Percentiles rank a stretch among this genome's conserved stretches.
Conservation (phyloP, 2,113 vertebrate species). For the Pseudonaja textilis region DNA sequence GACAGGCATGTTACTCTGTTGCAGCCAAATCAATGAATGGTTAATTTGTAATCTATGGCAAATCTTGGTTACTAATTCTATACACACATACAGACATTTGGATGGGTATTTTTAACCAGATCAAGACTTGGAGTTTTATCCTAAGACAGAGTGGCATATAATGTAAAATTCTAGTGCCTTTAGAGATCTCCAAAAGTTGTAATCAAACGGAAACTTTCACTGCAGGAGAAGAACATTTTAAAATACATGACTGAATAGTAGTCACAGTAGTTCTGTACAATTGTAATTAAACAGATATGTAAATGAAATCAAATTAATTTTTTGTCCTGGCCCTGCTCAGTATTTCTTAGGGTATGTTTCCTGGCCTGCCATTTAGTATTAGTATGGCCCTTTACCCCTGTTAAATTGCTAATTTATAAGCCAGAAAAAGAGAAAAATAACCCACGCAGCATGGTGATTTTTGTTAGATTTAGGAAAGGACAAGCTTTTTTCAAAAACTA, state of each 20-base stretch:
- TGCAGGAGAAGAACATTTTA: background rate
- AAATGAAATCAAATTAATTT: background rate
- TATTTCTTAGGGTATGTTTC: background rate
- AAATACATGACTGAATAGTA: background rate
- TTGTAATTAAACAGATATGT: background rate
- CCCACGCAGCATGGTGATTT: background rate
- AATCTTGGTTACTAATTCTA: background rate
- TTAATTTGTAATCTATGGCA: background rate
- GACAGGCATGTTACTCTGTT: background rate
- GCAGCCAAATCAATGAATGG: background rate
- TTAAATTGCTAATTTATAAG: background rate
- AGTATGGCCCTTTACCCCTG: background rate
- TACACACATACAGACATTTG: background rate
- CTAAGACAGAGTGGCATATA: slow-evolving; percentile 17
- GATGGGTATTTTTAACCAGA: slow-evolving; percentile 45
- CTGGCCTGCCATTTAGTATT: background rate
- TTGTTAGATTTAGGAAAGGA: background rate
- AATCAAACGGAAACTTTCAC: background rate
- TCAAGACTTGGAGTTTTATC: slow-evolving; percentile 51
- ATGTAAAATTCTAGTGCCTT: background rate
- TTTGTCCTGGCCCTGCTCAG: background rate
- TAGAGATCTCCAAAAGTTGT: background rate
- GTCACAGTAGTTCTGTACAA: background rate
- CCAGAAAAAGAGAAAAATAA: background rate
- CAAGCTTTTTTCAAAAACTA: slow-evolving; percentile 9